phyloP scores from a whole-genome alignment of 1,140 invertebrate species.

The Psix sp. region DNA sequence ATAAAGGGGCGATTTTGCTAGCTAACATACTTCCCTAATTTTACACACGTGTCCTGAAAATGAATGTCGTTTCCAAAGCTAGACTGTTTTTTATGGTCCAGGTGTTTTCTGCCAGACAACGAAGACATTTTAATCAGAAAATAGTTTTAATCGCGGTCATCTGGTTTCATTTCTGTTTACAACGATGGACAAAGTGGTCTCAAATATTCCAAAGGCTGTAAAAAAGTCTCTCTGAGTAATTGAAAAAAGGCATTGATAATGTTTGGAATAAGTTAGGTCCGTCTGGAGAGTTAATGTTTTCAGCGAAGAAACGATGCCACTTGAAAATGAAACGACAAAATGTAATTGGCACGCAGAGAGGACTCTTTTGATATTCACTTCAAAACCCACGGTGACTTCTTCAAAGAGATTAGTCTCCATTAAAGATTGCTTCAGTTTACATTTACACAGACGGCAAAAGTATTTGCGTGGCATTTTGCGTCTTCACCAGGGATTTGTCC shows the following conservation, averaged over 20 bases:
- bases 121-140: too few relatives aligned
- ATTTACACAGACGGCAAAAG: slow-evolving; percentile 24
- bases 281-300: slow-evolving; percentile 16
- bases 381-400: slow-evolving; percentile 9
- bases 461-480: slow-evolving; percentile 11
- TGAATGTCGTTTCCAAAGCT: slow-evolving; percentile 23
- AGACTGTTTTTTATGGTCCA: background rate
- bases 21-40: slow-evolving; percentile 26
- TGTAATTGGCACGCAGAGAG: slow-evolving; percentile 32
- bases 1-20: slow-evolving; percentile 37
- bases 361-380: slow-evolving; percentile 36
- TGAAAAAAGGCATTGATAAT: too few relatives aligned
- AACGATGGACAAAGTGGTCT: too few relatives aligned
- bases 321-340: slow-evolving; percentile 9
- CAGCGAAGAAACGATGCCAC: background rate
- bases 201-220: too few relatives aligned
- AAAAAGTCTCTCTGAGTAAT: too few relatives aligned
- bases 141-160: too few relatives aligned
- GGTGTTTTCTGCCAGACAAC: too few relatives aligned
- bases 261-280: too few relatives aligned
- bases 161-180: too few relatives aligned
- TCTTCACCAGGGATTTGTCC: slow-evolving; percentile 9
- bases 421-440: slow-evolving; percentile 31
- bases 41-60: slow-evolving; percentile 27
- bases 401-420: slow-evolving; percentile 29